Evolutionary conservation across 2,113 vertebrate genomes (phyloP).

Genomic region (Vombatus ursinus): DNA sequence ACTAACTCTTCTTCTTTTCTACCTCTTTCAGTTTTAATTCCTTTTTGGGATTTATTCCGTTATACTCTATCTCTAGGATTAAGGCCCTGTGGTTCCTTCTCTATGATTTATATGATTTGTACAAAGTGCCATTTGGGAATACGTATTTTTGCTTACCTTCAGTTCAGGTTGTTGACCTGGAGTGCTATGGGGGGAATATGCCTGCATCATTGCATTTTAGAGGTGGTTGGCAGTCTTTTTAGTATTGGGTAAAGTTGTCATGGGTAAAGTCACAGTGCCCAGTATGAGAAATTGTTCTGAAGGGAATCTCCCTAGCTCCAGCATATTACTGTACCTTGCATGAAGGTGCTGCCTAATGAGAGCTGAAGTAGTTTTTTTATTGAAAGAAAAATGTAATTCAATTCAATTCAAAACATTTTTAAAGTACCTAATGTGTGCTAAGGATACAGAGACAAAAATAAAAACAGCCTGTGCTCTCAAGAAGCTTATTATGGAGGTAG

Average conservation of each 20-base stretch:
- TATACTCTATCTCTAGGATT: constrained; percentile 1
- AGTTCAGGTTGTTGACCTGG: constrained; percentile 12
- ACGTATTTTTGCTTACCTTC: background rate
- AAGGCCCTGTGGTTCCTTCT: constrained; percentile 9
- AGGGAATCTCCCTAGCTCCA: background rate
- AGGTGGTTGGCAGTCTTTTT: constrained; percentile 19
- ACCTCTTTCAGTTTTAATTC: constrained; percentile 62
- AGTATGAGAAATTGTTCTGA: background rate
- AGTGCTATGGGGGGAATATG: constrained; percentile 4
- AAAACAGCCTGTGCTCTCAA: too few relatives aligned
- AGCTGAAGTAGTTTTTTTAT: background rate
- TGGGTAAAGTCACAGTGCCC: background rate
- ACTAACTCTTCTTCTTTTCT: background rate
- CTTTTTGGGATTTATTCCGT: constrained; percentile 22
- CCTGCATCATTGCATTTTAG: background rate
- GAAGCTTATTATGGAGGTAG: background rate
- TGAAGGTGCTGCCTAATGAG: constrained; percentile 1
- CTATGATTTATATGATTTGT: constrained; percentile 15
- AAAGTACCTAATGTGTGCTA: background rate
- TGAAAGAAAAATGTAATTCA: background rate
- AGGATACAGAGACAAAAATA: background rate
- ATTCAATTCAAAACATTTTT: background rate
- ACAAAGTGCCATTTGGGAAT: background rate
- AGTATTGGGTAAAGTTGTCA: background rate
- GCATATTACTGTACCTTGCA: constrained; percentile 16